These are phyloP conservation scores for Poecilus cupreus DNA, from an alignment of 2,888 invertebrate species.

Conservation along the genomic window DNA sequence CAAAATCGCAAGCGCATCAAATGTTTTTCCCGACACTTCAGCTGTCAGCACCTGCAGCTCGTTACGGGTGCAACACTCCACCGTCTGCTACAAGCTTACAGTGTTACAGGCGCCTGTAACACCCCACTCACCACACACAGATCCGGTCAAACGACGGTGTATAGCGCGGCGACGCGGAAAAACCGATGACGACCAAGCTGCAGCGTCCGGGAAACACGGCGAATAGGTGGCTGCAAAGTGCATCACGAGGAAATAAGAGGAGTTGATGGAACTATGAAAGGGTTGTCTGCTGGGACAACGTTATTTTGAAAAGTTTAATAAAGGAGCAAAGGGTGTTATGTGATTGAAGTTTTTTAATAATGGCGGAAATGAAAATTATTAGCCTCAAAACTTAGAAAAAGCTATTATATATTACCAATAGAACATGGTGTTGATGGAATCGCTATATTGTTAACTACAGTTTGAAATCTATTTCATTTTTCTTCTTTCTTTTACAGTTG, in stretches of 20 bases:
- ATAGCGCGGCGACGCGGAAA: conserved; percentile 4
- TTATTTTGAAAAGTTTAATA: not conserved
- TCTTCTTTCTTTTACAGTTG: too few relatives aligned
- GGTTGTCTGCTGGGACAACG: not conserved
- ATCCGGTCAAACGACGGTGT: not conserved
- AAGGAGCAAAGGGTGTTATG: too few relatives aligned
- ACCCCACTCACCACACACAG: not conserved
- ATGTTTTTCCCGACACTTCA: too few relatives aligned
- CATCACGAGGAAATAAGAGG: not conserved
- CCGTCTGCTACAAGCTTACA: not conserved
- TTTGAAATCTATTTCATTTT: too few relatives aligned
- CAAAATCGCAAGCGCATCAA: too few relatives aligned
- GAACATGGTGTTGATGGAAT: too few relatives aligned
- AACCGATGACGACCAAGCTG: not conserved
- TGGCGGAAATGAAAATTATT: not conserved
- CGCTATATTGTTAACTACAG: too few relatives aligned
- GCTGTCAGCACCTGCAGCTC: too few relatives aligned
- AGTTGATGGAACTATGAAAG: not conserved
- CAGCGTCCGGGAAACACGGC: not conserved
- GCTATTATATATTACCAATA: too few relatives aligned
- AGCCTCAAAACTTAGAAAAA: too few relatives aligned
- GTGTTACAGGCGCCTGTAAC: not conserved
- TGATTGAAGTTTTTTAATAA: not conserved
- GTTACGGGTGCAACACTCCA: not conserved
- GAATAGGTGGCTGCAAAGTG: not conserved